Base-by-base conservation (phyloP, 2,113 vertebrate genomes). In the Pantherophis guttatus region DNA sequence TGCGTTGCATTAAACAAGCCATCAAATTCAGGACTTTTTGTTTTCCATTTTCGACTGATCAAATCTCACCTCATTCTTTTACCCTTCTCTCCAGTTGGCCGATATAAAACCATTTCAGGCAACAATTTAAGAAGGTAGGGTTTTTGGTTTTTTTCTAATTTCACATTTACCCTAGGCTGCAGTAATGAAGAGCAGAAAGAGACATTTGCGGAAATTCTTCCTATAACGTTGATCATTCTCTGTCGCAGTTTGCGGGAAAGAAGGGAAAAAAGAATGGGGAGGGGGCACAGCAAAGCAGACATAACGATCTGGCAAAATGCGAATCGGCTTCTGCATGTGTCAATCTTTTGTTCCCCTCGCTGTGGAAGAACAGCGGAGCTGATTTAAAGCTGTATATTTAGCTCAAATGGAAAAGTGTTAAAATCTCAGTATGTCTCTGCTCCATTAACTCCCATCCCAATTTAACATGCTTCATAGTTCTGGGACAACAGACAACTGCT, bases 381-480 rank as follows among this genome's bases (percentile, higher is more conserved):
- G 90, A 96, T 95, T 94, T 94, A 95, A 96, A 95, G 95, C 95
- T 96, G 91, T 96, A 97, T 97, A 97, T 97, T 97, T 96, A 92
- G 57, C 97, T 97, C 96, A 97, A 98, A 97, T 96, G 96, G 96
- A 95, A 97, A 97, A 97, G 96, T 96, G 96, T 96, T 97, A 97
- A 96, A 92, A 97, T 96, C 97, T 96, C 95, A 96, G 96, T 95
- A 95, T 95, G 93, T 96, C 96, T 96, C 97, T 97, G 97, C 96
- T 95, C 96, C 97, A 98, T 98, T 97, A 97, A 97, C 97, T 96
- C 97, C 96, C 95, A 97, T 94, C 94, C 97, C 96, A 96, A 97
- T 97, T 97, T 97, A 96, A 97, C 96, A 97, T 93, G 96, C 95
- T 97, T 96, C 29, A 94, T 95, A 96, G 95, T 97, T 95, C 95